Evolutionary conservation across 2,888 invertebrate species (phyloP).

Genomic region (Drosophila tanythrix): DNA sequence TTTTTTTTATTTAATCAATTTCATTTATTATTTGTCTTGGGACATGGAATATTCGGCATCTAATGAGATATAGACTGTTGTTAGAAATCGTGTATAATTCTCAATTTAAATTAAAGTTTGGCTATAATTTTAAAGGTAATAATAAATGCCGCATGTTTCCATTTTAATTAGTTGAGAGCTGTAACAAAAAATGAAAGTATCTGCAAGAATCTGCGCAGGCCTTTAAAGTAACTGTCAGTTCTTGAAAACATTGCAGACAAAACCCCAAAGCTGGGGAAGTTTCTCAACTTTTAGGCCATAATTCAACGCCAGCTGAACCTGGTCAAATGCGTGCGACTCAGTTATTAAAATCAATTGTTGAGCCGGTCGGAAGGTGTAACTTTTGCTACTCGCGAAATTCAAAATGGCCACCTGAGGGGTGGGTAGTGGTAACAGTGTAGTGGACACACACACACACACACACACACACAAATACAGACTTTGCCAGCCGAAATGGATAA

Average conservation of each 20-base stretch:
- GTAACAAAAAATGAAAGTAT: not conserved
- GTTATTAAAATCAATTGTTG: conserved; percentile 63
- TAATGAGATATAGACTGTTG: not conserved
- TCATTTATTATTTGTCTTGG: not conserved
- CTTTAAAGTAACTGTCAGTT: conserved; percentile 5
- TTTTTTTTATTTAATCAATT: not conserved
- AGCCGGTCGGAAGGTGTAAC: conserved; percentile 41
- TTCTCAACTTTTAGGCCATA: not conserved
- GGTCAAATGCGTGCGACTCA: conserved; percentile 32
- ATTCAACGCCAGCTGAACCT: conserved; percentile 21
- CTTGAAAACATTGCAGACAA: not conserved
- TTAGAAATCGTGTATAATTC: too few species aligned
- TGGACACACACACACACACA: conserved; percentile 51
- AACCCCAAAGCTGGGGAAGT: not conserved
- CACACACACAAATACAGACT: conserved; percentile 22
- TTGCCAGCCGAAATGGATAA: conserved; percentile 11
- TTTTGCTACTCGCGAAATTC: conserved; percentile 49
- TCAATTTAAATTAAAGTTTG: not conserved
- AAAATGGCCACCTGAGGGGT: conserved; percentile 71
- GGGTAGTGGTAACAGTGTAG: conserved; percentile 54
- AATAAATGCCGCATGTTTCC: not conserved
- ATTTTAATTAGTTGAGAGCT: conserved; percentile 1
- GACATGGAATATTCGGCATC: not conserved
- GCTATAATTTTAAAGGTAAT: not conserved
- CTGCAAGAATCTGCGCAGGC: not conserved